These are phyloP conservation scores for Beaufortia kweichowensis DNA, from an alignment of 2,113 vertebrate genomes.

Conservation along the genomic window DNA sequence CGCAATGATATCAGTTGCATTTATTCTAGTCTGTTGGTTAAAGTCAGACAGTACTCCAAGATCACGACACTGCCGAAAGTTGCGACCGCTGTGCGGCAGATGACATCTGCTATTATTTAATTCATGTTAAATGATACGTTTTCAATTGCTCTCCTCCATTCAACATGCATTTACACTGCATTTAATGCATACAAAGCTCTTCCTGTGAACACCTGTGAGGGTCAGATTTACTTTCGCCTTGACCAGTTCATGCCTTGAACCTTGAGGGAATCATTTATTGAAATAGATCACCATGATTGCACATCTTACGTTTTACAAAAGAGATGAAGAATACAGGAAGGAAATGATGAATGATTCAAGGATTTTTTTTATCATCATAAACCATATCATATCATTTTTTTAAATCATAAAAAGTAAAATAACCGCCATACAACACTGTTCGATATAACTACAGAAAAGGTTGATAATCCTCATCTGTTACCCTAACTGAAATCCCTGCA, in stretches of 20 bases:
- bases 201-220: too few species aligned
- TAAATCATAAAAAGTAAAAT: neutral
- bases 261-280: neutral
- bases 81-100: too few species aligned
- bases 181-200: neutral
- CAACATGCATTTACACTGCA: too few species aligned
- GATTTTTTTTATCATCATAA: neutral
- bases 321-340: neutral
- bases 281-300: neutral
- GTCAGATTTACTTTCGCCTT: neutral
- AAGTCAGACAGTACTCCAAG: slow-evolving; percentile 19
- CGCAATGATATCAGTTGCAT: slow-evolving; percentile 44
- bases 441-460: slow-evolving; percentile 34
- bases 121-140: too few species aligned
- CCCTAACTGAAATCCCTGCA: slow-evolving; percentile 33
- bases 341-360: neutral
- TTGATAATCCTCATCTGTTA: slow-evolving; percentile 43
- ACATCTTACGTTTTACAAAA: slow-evolving; percentile 1
- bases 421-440: neutral
- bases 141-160: too few species aligned
- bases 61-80: neutral
- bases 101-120: too few species aligned
- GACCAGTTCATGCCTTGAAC: neutral
- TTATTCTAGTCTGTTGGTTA: slow-evolving; percentile 14
- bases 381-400: too few species aligned